Percentiles rank a stretch among this genome's conserved stretches.
These are phyloP conservation scores for Triplophysa tibetana DNA, from an alignment of 2,113 vertebrate species.

Conservation along the genomic window DNA sequence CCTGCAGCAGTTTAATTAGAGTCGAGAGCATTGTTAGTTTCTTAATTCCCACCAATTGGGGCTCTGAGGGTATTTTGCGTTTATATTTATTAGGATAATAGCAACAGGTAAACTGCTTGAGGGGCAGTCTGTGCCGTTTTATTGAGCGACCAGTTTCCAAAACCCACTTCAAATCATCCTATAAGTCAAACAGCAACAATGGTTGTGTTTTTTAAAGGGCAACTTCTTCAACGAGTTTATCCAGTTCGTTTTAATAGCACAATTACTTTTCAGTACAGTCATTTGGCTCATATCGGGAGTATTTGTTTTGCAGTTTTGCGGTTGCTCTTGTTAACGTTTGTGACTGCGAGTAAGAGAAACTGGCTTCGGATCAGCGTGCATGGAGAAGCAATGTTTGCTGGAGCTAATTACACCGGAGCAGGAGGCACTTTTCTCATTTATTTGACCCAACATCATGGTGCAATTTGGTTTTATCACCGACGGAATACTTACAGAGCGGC, in stretches of 20 bases:
- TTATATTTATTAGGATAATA: constrained; percentile 44
- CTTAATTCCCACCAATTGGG: constrained; percentile 73
- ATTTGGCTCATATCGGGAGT: constrained; percentile 58
- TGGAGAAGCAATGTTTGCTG: constrained; percentile 37
- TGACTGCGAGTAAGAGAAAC: constrained; percentile 14
- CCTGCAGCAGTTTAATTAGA: constrained; percentile 70
- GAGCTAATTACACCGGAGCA: constrained; percentile 50
- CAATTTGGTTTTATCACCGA: constrained; percentile 77
- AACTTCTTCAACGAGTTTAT: constrained; percentile 36
- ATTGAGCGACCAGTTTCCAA: constrained; percentile 47
- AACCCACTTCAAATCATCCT: constrained; percentile 3
- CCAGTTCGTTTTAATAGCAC: constrained; percentile 58
- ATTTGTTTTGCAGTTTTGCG: constrained; percentile 38
- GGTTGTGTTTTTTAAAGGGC: constrained; percentile 27
- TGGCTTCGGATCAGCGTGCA: constrained; percentile 29
- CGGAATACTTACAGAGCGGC: constrained; percentile 76
- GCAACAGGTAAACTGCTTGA: constrained; percentile 26
- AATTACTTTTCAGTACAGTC: constrained; percentile 61
- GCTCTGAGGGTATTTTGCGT: constrained; percentile 53
- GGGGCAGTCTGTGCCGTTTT: constrained; percentile 31
- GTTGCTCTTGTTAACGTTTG: constrained; percentile 38
- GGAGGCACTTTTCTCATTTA: constrained; percentile 58
- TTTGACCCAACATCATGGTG: constrained; percentile 75
- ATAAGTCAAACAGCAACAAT: constrained; percentile 23
- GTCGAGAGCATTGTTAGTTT: constrained; percentile 56